Base-by-base conservation (phyloP, 2,113 vertebrate species). In the Strix aluco region DNA sequence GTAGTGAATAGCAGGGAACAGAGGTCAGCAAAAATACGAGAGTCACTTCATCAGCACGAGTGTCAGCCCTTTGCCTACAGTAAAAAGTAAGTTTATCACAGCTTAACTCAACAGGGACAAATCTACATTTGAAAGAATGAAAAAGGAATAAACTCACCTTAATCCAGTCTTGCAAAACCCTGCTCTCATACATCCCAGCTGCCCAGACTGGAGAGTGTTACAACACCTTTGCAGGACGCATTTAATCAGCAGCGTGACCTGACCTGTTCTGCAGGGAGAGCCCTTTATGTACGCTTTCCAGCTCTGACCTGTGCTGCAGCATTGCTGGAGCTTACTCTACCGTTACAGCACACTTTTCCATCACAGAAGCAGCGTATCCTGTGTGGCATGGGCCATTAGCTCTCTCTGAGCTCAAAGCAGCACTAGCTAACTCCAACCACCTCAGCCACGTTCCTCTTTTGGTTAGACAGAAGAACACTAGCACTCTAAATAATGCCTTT, bases 251-350 rank as follows among this genome's bases (percentile, higher is more conserved):
- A 40, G 81, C 70, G n/a, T 34, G 86, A 85, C 89, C 86, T 80
- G 96, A 55, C 70, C 86, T 92, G 94, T 32, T 59, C 49, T 80
- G 19, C 84, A 63, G 88, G 82, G 88, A 93, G 71, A 91, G 58
- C 91, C 94, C 78, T 93, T 38, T 15, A 26, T 51, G 95, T 44
- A 21, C 73, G 6, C 70, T 42, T 54, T 17, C 52, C 92, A 91
- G 83, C 69, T 66, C 77, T 73, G 89, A 30, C 30, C 83, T 51
- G 86, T n/a, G 73, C 88, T 34, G 80, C 80, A 62, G 96, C 94
- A 42, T 72, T 72, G 74, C 85, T 52, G 66, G 57, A 8, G 17
- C 49, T 79, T 34, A 23, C 81, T 87, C 65, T 23, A 15, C 74
- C 4, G 2, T 74, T 69, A 47, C 40, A 57, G 16, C 13, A 46